Conservation (phyloP, 2,113 vertebrate genomes). For the Genyomyrus donnyi region DNA sequence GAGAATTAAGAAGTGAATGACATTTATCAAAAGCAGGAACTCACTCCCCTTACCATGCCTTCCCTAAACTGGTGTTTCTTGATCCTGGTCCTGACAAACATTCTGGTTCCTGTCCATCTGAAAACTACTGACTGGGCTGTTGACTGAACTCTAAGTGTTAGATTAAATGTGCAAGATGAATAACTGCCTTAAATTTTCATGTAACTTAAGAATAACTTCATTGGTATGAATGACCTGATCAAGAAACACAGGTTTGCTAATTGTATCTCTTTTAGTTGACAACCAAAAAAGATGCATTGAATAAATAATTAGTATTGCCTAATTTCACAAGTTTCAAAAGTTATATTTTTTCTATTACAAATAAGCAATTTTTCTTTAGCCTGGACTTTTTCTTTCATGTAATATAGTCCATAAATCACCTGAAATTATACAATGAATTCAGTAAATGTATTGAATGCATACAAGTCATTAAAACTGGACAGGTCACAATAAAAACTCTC, state of each 20-base stretch:
- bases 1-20: background rate
- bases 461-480: background rate
- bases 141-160: background rate
- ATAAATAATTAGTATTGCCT: background rate
- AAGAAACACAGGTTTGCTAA: background rate
- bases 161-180: background rate
- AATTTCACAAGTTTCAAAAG: background rate
- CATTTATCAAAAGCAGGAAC: background rate
- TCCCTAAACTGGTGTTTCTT: background rate
- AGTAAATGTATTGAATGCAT: background rate
- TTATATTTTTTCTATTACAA: background rate
- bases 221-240: background rate
- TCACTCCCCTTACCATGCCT: background rate
- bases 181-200: background rate
- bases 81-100: background rate
- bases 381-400: background rate
- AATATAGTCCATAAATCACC: background rate
- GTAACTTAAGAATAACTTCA: background rate
- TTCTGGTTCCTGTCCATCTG: background rate
- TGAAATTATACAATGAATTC: background rate
- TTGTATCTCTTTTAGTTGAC: background rate
- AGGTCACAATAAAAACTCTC: background rate
- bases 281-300: background rate
- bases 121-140: background rate
- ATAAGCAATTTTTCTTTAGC: background rate